Base-by-base conservation (phyloP, 2,113 vertebrate species). In the Rhabdomys dilectus region DNA sequence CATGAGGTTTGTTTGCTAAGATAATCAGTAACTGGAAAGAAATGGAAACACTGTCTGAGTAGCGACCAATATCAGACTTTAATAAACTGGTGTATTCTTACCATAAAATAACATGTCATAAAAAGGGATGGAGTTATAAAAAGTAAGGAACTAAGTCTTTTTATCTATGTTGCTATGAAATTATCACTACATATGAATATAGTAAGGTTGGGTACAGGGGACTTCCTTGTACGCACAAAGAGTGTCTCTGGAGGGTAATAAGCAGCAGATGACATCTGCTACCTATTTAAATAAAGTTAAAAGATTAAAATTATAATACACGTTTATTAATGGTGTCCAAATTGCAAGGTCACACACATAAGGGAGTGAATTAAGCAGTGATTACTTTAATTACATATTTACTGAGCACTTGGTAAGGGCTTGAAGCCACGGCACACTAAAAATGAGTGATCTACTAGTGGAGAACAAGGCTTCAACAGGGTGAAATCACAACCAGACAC, bases 291-390 rank as follows among this genome's bases (percentile, higher is more conserved):
- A 88, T 73, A 82, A 72, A 68, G 87, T 89, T 94, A 82, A 95
- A 95, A 93, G 94, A 60, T 68, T 91, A 77, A 94, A 93, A 96
- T 21, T 36, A 51, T 70, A 64, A 91, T 72, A 92, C 53, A 36
- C 17, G 56, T 51, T 42, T 84, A 94, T 84, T 70, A 90, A 82
- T 87, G 15, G 36, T 87, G 58, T 88, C 62, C 48, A 93, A 77
- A 94, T 75, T 62, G 87, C 78, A 95, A 85, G 85, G 39, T 7
- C 48, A 91, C 11, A 70, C 31, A 89, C 10, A 89, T 62, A 95
- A 96, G 21, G 62, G 42, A 75, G 29, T 89, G 5, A 89, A 77
- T 16, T 68, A 94, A 78, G 58, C 56, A 94, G 60, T 31, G 72
- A 95, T 42, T 75, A 88, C 34, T 19, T 76, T 31, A 92, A 94